Evolutionary conservation across 2,797 vertebrate species (phyloP), one percentile per base, ranked within the genome.

Genomic region (Dendrocincla fuliginosa): DNA sequence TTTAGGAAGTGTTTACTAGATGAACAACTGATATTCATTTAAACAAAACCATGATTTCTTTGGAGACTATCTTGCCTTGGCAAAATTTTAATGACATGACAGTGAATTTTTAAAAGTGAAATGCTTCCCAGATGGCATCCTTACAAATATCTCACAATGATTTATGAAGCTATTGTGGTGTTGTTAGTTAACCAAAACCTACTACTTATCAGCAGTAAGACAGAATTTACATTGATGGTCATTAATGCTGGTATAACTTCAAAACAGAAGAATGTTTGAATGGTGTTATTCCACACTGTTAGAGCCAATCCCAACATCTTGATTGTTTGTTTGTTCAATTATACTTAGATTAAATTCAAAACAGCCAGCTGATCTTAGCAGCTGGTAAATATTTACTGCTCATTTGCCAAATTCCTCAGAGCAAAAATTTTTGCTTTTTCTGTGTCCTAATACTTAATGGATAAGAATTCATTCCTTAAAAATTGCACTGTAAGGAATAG

Each of bases 361-460:
- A 56, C 89, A 93, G 70, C 84, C 92, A 94, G 91, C 86, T 95
- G 91, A 96, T 96, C 70, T 71, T 94, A 95, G 77, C 95, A 96
- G 89, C 93, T 96, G 95, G 87, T 96, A 91, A 96, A 93, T 96
- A 96, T 96, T 96, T 96, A 96, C 89, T 94, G 70, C 74, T 95
- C 71, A 61, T 95, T 95, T 96, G 77, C 87, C 69, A 95, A 49
- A 92, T 89, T 94, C 91, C 93, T 95, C 41, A 33, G 93, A 96
- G 88, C 89, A 90, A 20, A 82, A 57, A 74, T 88, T 95, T 87
- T 88, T 91, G 42, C 46, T 64, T 94, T 91, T 77, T 84, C 59
- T 79, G 7, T 47, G n/a, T 64, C 70, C 67, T 93, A 47, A 79
- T 84, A 70, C 74, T 87, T 84, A 91, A 79, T 68, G 78, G 37